Base-by-base conservation (phyloP, 2,113 vertebrate species). In the Halcyon malimbica region DNA sequence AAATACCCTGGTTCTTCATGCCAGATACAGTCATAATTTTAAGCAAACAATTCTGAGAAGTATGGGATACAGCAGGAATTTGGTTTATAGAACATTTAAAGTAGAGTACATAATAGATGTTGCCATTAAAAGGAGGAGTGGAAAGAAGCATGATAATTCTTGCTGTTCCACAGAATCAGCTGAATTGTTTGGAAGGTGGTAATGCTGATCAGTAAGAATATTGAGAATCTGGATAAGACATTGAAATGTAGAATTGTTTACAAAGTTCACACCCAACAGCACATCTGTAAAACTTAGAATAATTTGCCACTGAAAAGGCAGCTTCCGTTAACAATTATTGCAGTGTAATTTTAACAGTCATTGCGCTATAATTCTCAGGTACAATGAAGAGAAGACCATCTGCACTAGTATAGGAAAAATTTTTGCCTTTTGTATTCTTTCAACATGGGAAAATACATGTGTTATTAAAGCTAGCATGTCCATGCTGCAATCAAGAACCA, bases 141-240 rank as follows among this genome's bases (percentile, higher is more conserved):
- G 46, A n/a, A 51, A 46, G 71, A 41, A 85, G 17, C 1, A 0
- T 67, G 64, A 2, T 78, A 68, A 78, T 94, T 92, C 89, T 42
- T 84, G 56, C 83, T 84, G 51, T 35, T 77, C 46, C 64, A 15
- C 42, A 62, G 91, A 91, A 90, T 92, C 83, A 90, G 73, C 56
- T 81, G 94, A 70, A 89, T 92, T 96, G 86, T 96, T 62, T 83
- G 60, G 76, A 71, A 94, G 89, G 78, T 46, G 48, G n/a, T 35
- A 35, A 9, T 29, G 65, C 65, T 94, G 64, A 3, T 83, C 88
- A 92, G 71, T 63, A 71, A 4, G 64, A 70, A 35, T 11, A 50
- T 73, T 87, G 59, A 70, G 51, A 59, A 18, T 69, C 60, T 81
- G 37, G 11, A 5, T 48, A 63, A 84, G 69, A 8, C 42, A 56